Conservation (phyloP, 2,797 vertebrate species). For the Pseudochromis fuscus region DNA sequence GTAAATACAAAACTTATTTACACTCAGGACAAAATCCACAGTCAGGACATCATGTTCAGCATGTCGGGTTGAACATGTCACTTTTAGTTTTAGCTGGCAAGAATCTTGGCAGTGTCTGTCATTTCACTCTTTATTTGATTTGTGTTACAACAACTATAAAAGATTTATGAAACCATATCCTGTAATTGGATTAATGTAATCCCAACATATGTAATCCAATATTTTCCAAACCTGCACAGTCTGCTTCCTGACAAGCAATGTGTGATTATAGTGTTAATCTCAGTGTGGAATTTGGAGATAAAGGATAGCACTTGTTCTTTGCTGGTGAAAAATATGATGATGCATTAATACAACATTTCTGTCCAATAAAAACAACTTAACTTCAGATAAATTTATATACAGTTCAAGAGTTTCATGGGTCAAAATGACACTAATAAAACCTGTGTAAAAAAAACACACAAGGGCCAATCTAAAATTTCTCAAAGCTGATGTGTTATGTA, state of each 20-base stretch:
- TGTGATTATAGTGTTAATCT: slow-evolving; percentile 60
- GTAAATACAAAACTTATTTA: too few relatives aligned
- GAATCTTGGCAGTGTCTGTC: slow-evolving; percentile 14
- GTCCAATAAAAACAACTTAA: slow-evolving; percentile 1
- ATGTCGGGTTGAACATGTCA: too few relatives aligned
- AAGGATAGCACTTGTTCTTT: slow-evolving; percentile 28
- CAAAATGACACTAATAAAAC: neutral
- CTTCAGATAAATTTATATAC: neutral
- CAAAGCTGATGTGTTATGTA: slow-evolving; percentile 22
- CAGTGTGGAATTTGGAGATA: slow-evolving; percentile 44
- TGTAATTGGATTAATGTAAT: slow-evolving; percentile 65
- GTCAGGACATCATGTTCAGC: neutral
- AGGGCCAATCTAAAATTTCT: neutral
- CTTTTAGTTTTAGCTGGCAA: slow-evolving; percentile 7
- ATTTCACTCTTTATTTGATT: neutral
- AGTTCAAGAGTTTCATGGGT: neutral
- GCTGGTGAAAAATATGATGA: slow-evolving; percentile 15
- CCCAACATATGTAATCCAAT: slow-evolving; percentile 55
- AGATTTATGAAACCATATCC: slow-evolving; percentile 48
- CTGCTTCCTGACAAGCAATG: slow-evolving; percentile 43
- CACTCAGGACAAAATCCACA: neutral
- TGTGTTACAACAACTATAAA: slow-evolving; percentile 15
- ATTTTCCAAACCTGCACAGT: slow-evolving; percentile 43
- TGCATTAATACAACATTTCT: slow-evolving; percentile 11
- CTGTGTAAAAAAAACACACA: neutral